phyloP scores from a whole-genome alignment of 1,140 invertebrate species.

The Berghia stephanieae region DNA sequence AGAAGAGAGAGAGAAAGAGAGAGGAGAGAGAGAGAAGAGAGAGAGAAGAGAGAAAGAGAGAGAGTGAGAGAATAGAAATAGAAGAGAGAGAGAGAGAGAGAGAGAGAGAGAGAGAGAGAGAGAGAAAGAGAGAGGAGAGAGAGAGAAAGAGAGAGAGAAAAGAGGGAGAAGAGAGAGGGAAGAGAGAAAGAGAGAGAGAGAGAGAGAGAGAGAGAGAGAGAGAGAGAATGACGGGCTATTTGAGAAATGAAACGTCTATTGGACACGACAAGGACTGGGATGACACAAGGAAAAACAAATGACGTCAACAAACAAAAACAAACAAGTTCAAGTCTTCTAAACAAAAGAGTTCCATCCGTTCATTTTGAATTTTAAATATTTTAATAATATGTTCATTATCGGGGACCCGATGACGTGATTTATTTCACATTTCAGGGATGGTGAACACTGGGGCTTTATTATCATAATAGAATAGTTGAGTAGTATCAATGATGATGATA shows the following conservation, averaged over 20 bases:
- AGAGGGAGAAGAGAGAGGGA: background rate
- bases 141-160: background rate
- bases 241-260: background rate
- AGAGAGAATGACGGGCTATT: background rate
- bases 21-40: background rate
- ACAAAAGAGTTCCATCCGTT: background rate
- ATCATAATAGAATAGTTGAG: background rate
- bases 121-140: background rate
- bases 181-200: background rate
- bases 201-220: background rate
- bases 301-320: background rate
- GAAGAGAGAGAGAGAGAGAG: background rate
- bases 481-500: background rate
- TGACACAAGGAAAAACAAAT: background rate
- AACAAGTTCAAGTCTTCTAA: background rate
- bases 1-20: background rate
- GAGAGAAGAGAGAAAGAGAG: background rate
- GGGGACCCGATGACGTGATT: background rate
- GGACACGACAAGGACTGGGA: background rate
- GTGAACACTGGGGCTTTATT: background rate
- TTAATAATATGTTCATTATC: background rate
- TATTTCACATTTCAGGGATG: too few relatives aligned
- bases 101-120: slow-evolving; percentile 12
- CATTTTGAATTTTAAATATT: background rate
- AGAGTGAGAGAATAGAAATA: background rate